Evolutionary conservation across 2,113 vertebrate genomes (phyloP).

Genomic region (Podarcis muralis): DNA sequence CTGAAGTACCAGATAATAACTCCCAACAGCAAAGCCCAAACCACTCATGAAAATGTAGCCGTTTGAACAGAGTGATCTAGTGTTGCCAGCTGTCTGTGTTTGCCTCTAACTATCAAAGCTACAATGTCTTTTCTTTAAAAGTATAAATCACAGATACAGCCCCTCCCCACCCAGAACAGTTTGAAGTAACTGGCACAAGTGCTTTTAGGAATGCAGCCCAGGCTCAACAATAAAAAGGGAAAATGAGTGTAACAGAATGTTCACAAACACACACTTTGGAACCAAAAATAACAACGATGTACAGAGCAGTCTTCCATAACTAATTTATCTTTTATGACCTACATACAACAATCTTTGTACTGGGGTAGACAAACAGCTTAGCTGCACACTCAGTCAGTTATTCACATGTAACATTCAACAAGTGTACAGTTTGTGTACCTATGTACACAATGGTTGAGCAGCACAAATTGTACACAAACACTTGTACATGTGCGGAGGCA

Average conservation of each 20-base stretch:
- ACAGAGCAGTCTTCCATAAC: background rate
- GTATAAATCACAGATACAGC: background rate
- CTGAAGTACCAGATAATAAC: conserved; percentile 69
- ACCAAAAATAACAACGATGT: background rate
- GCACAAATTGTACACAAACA: no score
- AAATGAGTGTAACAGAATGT: background rate
- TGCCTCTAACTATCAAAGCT: conserved; percentile 52
- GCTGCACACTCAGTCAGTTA: no score
- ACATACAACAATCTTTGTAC: background rate
- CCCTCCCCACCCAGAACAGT: no score
- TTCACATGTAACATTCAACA: no score
- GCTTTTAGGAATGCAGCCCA: conserved; percentile 22
- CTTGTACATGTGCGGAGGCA: no score
- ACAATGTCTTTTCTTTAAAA: background rate
- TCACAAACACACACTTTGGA: background rate
- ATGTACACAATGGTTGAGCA: no score
- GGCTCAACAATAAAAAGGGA: background rate
- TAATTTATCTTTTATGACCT: background rate
- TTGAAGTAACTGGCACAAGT: background rate
- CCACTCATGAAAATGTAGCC: conserved; percentile 74
- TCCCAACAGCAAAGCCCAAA: conserved; percentile 70
- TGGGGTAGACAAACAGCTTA: background rate
- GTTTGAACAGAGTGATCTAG: conserved; percentile 69
- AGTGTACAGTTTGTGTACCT: no score
- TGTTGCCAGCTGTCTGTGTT: conserved; percentile 74